Evolutionary conservation across 2,888 invertebrate species (phyloP).

Genomic region (Panorpa germanica): DNA sequence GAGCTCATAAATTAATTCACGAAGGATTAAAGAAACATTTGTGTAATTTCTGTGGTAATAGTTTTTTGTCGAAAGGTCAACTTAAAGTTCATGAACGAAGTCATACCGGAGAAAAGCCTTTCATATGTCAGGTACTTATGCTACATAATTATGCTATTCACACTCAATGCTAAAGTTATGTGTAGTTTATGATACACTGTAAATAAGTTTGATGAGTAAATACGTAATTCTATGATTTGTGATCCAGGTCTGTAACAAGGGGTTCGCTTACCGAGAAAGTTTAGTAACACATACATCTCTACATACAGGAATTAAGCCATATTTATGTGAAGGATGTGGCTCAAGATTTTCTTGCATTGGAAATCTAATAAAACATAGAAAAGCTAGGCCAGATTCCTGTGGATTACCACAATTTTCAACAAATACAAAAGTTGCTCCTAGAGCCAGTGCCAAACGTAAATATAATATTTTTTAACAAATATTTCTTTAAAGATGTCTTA

Average conservation of each 20-base stretch:
- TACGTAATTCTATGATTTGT: constrained; percentile 3
- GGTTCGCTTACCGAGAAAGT: constrained; percentile 27
- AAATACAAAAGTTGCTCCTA: constrained; percentile 13
- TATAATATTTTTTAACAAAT: background rate
- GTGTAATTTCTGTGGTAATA: constrained; percentile 20
- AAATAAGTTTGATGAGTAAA: background rate
- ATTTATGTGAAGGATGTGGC: constrained; percentile 26
- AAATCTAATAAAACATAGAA: constrained; percentile 27
- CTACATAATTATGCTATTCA: no score
- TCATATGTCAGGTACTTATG: no score
- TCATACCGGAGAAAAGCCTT: constrained; percentile 18
- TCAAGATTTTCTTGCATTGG: constrained; percentile 28
- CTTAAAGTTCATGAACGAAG: constrained; percentile 19
- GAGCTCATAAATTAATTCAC: constrained; percentile 19
- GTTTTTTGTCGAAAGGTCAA: constrained; percentile 18
- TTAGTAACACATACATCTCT: constrained; percentile 26
- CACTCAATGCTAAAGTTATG: no score
- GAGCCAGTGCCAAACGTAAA: constrained; percentile 9
- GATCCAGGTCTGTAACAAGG: constrained; percentile 22
- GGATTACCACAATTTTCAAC: constrained; percentile 19
- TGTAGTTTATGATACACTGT: no score
- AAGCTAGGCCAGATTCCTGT: constrained; percentile 25
- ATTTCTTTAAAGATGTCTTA: background rate
- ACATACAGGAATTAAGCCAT: constrained; percentile 24
- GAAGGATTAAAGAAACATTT: constrained; percentile 18